These are phyloP conservation scores for Morone saxatilis DNA, from an alignment of 2,113 vertebrate species.

Conservation along the genomic window DNA sequence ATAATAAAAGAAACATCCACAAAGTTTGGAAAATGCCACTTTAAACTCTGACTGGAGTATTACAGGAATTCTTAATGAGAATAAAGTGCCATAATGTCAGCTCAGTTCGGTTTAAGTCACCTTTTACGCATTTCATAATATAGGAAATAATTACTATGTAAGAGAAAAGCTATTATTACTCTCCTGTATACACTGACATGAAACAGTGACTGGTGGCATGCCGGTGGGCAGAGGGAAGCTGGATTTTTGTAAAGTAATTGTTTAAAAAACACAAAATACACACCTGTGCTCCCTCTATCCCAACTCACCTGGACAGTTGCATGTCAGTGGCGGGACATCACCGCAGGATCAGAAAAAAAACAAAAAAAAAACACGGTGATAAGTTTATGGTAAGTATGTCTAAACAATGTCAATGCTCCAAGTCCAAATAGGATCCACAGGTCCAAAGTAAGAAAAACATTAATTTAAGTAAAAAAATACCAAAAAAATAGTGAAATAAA, in stretches of 20 bases:
- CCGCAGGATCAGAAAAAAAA: neutral
- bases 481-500: neutral
- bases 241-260: neutral
- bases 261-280: neutral
- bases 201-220: constrained; percentile 29
- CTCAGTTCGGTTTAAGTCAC: neutral
- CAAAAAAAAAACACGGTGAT: neutral
- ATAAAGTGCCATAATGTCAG: neutral
- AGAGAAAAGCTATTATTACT: neutral
- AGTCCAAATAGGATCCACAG: constrained; percentile 8
- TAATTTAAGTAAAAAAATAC: neutral
- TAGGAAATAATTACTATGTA: neutral
- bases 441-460: neutral
- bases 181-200: neutral
- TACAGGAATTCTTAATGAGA: neutral
- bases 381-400: neutral
- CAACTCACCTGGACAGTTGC: constrained; percentile 68
- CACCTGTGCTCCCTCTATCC: neutral
- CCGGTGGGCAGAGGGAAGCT: constrained; percentile 10
- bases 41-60: neutral
- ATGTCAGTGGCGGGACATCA: constrained; percentile 64
- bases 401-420: neutral
- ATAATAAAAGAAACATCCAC: neutral
- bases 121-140: constrained; percentile 4
- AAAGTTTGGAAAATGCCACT: neutral